These are phyloP conservation scores for Dallia pectoralis DNA, from an alignment of 2,797 vertebrate genomes.

Conservation along the genomic window DNA sequence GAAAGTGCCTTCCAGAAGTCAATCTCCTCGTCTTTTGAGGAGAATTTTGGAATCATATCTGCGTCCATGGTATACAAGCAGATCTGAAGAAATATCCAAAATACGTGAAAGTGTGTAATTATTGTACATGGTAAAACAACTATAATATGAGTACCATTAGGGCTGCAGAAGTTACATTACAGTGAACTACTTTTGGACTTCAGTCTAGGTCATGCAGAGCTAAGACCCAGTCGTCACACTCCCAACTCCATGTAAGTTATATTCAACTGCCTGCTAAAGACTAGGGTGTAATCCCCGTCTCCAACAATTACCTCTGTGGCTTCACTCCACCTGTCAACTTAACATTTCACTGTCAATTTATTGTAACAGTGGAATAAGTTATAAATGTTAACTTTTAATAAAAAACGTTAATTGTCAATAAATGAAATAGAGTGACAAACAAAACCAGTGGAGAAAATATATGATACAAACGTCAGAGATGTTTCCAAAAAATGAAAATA, in stretches of 20 bases:
- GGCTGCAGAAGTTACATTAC: background rate
- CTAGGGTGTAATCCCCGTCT: too few relatives aligned
- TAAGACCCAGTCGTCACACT: too few relatives aligned
- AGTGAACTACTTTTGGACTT: too few relatives aligned
- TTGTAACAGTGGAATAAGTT: too few relatives aligned
- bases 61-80: constrained; percentile 82
- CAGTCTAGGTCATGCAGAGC: too few relatives aligned
- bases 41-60: constrained; percentile 87
- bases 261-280: too few relatives aligned
- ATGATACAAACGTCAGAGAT: background rate
- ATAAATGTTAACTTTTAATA: too few relatives aligned
- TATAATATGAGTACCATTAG: background rate
- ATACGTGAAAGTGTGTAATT: background rate
- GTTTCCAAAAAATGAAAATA: background rate
- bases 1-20: constrained; percentile 88
- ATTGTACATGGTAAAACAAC: background rate
- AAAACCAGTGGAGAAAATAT: background rate
- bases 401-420: background rate
- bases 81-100: constrained; percentile 53
- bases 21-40: constrained; percentile 90
- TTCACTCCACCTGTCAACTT: too few relatives aligned
- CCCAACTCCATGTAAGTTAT: too few relatives aligned
- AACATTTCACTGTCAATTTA: too few relatives aligned
- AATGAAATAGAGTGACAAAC: background rate
- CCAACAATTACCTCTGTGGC: too few relatives aligned